Evolutionary conservation across 2,113 vertebrate species (phyloP).

Genomic region (Podarcis cretensis): DNA sequence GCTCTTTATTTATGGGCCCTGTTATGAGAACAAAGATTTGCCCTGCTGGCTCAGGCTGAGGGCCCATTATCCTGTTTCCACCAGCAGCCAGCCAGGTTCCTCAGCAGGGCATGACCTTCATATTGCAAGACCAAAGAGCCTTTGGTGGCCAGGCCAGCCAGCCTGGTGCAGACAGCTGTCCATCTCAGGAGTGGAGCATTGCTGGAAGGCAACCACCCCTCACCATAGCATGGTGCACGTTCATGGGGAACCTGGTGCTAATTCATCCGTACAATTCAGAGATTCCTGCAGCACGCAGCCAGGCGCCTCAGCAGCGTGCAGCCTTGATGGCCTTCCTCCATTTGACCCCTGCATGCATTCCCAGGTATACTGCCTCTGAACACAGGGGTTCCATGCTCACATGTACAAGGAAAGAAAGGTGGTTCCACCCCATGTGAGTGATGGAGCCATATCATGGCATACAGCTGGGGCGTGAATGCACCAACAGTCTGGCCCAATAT

Average conservation of each 20-base stretch:
- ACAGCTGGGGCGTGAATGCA: not conserved
- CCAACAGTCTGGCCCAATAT: not conserved
- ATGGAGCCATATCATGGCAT: not conserved
- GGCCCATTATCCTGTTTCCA: not conserved
- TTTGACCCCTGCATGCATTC: not conserved
- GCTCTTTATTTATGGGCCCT: not conserved
- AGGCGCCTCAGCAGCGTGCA: too few relatives aligned
- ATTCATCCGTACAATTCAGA: too few relatives aligned
- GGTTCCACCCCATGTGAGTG: not conserved
- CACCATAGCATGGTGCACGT: too few relatives aligned
- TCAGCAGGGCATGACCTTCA: too few relatives aligned
- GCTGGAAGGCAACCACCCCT: too few relatives aligned
- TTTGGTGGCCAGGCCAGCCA: too few relatives aligned
- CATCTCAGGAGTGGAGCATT: too few relatives aligned
- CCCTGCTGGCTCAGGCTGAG: not conserved
- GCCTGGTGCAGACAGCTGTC: too few relatives aligned
- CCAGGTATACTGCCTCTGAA: not conserved
- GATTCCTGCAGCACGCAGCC: too few relatives aligned
- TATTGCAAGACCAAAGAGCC: too few relatives aligned
- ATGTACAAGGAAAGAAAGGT: not conserved
- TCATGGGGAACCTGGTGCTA: too few relatives aligned
- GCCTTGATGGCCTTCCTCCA: too few relatives aligned
- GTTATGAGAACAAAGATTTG: not conserved
- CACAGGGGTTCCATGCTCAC: not conserved
- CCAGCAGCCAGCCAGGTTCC: not conserved